Base-by-base conservation (phyloP, 2,888 invertebrate genomes). In the Entomobrya proxima region DNA sequence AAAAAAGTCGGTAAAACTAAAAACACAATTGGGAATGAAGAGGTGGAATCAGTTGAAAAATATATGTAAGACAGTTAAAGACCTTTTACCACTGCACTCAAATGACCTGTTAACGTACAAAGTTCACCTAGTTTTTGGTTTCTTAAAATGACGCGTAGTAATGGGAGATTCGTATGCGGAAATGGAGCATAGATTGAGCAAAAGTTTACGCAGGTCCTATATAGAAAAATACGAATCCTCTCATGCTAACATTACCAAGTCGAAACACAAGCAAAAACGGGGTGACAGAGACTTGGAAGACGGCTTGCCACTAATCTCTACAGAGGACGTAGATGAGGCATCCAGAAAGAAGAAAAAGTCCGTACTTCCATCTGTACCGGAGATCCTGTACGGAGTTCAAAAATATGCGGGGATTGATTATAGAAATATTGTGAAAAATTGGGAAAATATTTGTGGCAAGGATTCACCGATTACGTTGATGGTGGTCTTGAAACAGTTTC, bases 381-480 rank as follows among this genome's bases (percentile, higher is more conserved):
- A 87, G n/a, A 88, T 86, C 18, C 44, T 88, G 7, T 30, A 47
- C n/a, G 86, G 79, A 9, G 86, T 88, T 27, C 81, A 86, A 52
- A 77, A 87, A 58, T 88, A 82, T 30, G 52, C 77, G 11, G 87
- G 86, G 2, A 64, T 72, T 0, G 72, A 86, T 9, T 74, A 81
- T 64, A 52, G 61, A 7, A 76, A 86, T 15, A 69, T 85, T 5
- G 40, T 87, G 11, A 69, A 61, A 21, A 61, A 78, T 37, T 85
- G 86, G 75, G 86, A 86, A 64, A 61, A 64, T 11, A 37, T 79
- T 50, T 79, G 79, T 13, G 84, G 86, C 0, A 85, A 85, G 35
- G 86, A 87, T 82, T 21, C 77, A 15, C 88, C 89, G n/a, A 64
- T 81, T 11, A 50, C 85, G 13, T 35, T 89, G 1, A 37, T 85